phyloP scores from a whole-genome alignment of 2,113 vertebrate genomes.

The Paradoxurus hermaphroditus region DNA sequence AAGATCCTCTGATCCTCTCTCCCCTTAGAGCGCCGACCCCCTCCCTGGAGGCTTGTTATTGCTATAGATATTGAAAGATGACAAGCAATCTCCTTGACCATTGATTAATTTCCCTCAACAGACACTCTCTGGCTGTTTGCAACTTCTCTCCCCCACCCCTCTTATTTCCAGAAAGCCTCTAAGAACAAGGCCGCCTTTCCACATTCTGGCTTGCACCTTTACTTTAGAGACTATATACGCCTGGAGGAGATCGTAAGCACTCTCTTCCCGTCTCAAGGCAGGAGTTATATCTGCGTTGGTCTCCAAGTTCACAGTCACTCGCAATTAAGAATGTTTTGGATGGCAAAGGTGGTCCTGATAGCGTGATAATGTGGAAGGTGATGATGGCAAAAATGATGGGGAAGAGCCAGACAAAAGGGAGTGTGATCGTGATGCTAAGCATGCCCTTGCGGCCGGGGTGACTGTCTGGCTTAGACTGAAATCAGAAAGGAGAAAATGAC shows the following conservation, averaged over 20 bases:
- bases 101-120: constrained; percentile 71
- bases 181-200: neutral
- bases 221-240: neutral
- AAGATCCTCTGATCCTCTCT: constrained; percentile 35
- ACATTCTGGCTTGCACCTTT: neutral
- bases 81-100: constrained; percentile 71
- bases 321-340: neutral
- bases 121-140: constrained; percentile 30
- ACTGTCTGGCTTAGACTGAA: neutral
- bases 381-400: neutral
- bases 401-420: neutral
- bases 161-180: constrained; percentile 32
- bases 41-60: constrained; percentile 69
- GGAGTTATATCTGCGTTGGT: neutral
- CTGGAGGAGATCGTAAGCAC: neutral
- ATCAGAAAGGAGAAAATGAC: neutral
- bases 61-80: constrained; percentile 74
- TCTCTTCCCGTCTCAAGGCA: neutral
- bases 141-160: neutral
- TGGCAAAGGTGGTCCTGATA: neutral
- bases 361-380: neutral
- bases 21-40: constrained; percentile 34
- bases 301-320: neutral
- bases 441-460: neutral
- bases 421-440: neutral